These are phyloP conservation scores for Orchesellides sinensis DNA, from an alignment of 2,888 invertebrate genomes.

Conservation along the genomic window DNA sequence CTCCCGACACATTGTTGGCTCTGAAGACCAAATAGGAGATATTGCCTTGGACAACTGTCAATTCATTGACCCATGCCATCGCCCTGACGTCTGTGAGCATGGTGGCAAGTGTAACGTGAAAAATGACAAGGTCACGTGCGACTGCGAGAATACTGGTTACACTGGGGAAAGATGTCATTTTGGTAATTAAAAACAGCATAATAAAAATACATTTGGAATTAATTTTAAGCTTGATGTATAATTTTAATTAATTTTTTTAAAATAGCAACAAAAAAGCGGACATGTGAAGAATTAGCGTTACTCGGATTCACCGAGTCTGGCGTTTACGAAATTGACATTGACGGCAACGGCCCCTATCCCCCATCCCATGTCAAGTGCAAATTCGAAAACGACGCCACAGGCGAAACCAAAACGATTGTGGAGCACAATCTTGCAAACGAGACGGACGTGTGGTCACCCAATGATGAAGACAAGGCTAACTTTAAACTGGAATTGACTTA, in stretches of 20 bases:
- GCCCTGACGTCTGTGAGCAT: conserved; percentile 91
- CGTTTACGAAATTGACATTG: conserved; percentile 94
- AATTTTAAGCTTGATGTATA: no score
- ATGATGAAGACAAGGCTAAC: conserved; percentile 78
- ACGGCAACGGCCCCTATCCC: conserved; percentile 94
- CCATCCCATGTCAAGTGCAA: conserved; percentile 95
- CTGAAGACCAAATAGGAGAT: conserved; percentile 90
- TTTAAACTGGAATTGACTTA: conserved; percentile 92
- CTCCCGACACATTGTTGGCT: conserved; percentile 88
- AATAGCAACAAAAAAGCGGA: conserved; percentile 89
- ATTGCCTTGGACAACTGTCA: conserved; percentile 93
- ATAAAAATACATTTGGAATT: no score
- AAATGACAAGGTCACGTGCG: conserved; percentile 91
- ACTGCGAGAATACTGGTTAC: conserved; percentile 82
- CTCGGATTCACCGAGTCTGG: conserved; percentile 93
- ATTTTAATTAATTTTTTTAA: conserved; percentile 60
- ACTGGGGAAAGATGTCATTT: conserved; percentile 97
- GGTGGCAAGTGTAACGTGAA: conserved; percentile 93
- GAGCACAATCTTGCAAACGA: conserved; percentile 95
- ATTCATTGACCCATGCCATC: conserved; percentile 77
- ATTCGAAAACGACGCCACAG: conserved; percentile 90
- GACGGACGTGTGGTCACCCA: conserved; percentile 80
- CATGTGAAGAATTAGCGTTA: conserved; percentile 93
- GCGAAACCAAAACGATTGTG: conserved; percentile 90
- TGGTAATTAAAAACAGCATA: conserved; percentile 78